These are phyloP conservation scores for Epizoanthus ramosus DNA, from an alignment of 92 coral and sea anemone species.

Conservation along the genomic window DNA sequence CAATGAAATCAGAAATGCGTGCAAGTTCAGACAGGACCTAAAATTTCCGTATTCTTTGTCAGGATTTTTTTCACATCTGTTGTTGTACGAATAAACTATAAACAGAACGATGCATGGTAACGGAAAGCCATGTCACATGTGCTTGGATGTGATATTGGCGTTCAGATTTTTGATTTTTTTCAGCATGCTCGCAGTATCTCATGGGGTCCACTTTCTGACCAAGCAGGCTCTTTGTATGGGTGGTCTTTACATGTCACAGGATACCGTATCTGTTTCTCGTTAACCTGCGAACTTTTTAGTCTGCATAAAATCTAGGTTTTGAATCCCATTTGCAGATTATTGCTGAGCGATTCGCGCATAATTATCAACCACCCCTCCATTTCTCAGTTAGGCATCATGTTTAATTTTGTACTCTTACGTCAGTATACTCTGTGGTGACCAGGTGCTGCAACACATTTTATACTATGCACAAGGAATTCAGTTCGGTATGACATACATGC, in stretches of 20 bases:
- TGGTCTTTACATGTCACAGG: background rate
- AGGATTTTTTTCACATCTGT: background rate
- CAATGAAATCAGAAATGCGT: background rate
- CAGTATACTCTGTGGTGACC: background rate
- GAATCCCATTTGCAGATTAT: no score
- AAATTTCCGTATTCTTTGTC: background rate
- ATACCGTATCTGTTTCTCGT: background rate
- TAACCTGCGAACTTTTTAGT: background rate
- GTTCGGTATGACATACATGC: background rate
- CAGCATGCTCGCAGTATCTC: background rate
- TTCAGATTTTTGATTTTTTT: background rate
- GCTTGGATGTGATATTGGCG: background rate
- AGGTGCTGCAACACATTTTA: background rate
- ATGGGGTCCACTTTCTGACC: background rate
- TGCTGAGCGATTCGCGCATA: no score
- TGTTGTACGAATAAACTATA: background rate
- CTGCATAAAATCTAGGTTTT: background rate
- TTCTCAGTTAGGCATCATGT: background rate
- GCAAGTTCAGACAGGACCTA: background rate
- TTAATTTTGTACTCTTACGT: background rate
- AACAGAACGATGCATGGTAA: background rate
- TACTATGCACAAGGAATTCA: background rate
- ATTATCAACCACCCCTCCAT: no score
- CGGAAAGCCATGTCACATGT: background rate
- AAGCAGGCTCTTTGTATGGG: background rate